Percentiles rank a stretch among this genome's conserved stretches.
phyloP scores from a whole-genome alignment of 2,113 vertebrate species.

The Nyctereutes procyonoides region DNA sequence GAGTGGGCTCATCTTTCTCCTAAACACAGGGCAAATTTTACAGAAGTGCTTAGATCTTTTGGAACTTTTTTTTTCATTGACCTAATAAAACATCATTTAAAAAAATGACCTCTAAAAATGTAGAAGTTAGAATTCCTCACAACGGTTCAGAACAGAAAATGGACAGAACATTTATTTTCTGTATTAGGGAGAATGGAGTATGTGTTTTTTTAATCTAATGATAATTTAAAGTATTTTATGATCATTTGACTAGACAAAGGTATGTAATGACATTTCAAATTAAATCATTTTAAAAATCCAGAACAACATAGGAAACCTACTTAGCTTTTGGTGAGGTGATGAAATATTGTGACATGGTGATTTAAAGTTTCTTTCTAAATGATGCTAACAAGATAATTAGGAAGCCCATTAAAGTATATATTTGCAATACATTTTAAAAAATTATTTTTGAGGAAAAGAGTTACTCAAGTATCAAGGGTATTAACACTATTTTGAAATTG shows the following conservation, averaged over 20 bases:
- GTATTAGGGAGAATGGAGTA: neutral
- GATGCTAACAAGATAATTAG: neutral
- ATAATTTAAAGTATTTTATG: neutral
- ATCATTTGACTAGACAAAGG: neutral
- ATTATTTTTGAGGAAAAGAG: neutral
- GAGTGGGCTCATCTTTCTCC: conserved; percentile 60
- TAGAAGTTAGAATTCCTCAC: neutral
- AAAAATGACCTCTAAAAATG: neutral
- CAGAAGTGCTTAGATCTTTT: conserved; percentile 16
- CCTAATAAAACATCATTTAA: neutral
- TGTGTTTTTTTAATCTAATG: neutral
- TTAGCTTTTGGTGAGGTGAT: conserved; percentile 17
- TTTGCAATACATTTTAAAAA: neutral
- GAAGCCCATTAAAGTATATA: neutral
- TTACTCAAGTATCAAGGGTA: neutral
- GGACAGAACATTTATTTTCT: neutral
- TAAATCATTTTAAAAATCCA: neutral
- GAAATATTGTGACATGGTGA: neutral
- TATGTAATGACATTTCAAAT: neutral
- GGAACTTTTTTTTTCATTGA: neutral
- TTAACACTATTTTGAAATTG: neutral
- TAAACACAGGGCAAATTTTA: conserved; percentile 60
- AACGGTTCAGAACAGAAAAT: neutral
- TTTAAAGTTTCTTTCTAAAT: conserved; percentile 18
- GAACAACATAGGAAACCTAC: neutral